phyloP scores from a whole-genome alignment of 2,113 vertebrate species.

The Neoarius graeffei region DNA sequence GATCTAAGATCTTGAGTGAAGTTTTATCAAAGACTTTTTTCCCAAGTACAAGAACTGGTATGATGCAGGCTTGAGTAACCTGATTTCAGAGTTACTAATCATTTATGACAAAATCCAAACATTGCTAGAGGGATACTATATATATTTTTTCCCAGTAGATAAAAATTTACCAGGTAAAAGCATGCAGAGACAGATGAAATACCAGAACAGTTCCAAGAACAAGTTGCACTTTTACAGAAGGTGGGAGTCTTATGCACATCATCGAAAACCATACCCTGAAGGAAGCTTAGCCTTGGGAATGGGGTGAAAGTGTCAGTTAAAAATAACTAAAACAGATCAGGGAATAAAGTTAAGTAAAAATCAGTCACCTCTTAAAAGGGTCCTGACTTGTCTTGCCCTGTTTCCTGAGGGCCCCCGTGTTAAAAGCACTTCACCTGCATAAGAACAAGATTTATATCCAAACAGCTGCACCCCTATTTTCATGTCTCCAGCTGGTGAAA shows the following conservation, averaged over 20 bases:
- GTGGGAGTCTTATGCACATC: slow-evolving; percentile 8
- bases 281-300: slow-evolving; percentile 8
- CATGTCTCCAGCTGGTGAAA: neutral
- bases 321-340: neutral
- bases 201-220: slow-evolving; percentile 28
- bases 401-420: slow-evolving; percentile 32
- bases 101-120: slow-evolving; percentile 4
- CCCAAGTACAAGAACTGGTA: neutral
- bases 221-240: slow-evolving; percentile 42
- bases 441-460: slow-evolving; percentile 16
- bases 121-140: slow-evolving; percentile 1
- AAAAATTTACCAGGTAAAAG: slow-evolving; percentile 33
- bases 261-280: slow-evolving; percentile 29
- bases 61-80: neutral
- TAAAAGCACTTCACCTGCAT: slow-evolving; percentile 16
- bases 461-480: slow-evolving; percentile 10
- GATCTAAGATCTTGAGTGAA: neutral
- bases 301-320: neutral
- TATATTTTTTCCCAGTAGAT: too few relatives aligned
- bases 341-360: slow-evolving; percentile 14
- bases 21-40: neutral
- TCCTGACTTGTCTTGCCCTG: slow-evolving; percentile 29
- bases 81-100: neutral
- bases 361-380: neutral
- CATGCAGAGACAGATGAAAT: slow-evolving; percentile 60